A percentile compares a stretch with the other conserved stretches of the same genome.
phyloP scores from a whole-genome alignment of 2,113 vertebrate genomes.

The Ellobius talpinus region DNA sequence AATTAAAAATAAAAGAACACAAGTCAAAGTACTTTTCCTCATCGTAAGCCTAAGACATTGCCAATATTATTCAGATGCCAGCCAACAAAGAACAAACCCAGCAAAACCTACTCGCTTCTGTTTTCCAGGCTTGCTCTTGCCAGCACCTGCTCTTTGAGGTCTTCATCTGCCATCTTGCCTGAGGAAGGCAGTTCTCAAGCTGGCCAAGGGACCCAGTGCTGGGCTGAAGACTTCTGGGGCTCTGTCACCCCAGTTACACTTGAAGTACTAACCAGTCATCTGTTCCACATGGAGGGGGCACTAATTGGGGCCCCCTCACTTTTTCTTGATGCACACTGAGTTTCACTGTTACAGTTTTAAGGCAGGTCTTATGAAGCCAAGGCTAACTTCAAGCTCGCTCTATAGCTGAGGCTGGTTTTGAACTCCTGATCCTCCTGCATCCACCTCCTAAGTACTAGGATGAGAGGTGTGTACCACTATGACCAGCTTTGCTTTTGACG shows the following conservation, averaged over 20 bases:
- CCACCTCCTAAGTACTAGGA: neutral
- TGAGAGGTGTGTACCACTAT: neutral
- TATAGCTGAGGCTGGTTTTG: neutral
- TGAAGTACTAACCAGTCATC: neutral
- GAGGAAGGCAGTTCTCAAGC: neutral
- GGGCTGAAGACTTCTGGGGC: neutral
- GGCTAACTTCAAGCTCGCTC: neutral
- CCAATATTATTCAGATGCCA: slow-evolving; percentile 52
- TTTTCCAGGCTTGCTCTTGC: slow-evolving; percentile 29
- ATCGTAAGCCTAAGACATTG: slow-evolving; percentile 9
- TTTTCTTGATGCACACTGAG: neutral
- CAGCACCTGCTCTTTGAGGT: neutral
- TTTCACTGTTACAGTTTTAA: neutral
- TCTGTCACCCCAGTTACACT: neutral
- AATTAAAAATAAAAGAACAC: slow-evolving; percentile 56
- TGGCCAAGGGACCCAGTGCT: neutral
- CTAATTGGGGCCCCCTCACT: neutral
- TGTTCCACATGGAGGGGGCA: no score
- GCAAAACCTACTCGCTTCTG: neutral
- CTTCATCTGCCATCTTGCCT: slow-evolving; percentile 4
- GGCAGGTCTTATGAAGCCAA: neutral
- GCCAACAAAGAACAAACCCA: slow-evolving; percentile 36
- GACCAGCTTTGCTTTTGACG: neutral
- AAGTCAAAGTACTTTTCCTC: slow-evolving; percentile 52
- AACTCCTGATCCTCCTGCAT: neutral